These are phyloP conservation scores for Puntigrus tetrazona DNA, from an alignment of 2,113 vertebrate genomes.

Conservation along the genomic window DNA sequence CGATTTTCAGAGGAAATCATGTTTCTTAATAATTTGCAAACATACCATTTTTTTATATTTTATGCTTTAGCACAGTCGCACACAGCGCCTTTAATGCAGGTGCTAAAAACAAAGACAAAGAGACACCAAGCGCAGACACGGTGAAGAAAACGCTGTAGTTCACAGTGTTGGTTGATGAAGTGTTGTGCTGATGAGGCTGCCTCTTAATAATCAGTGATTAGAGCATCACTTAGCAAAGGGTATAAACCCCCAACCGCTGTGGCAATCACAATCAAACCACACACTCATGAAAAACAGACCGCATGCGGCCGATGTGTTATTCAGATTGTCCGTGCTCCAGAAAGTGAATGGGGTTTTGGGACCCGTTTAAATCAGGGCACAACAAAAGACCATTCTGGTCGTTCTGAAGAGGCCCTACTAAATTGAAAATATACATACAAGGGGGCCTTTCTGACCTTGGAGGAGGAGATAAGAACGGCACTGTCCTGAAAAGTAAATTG, in stretches of 20 bases:
- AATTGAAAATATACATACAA: slow-evolving; percentile 48
- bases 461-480: slow-evolving; percentile 31
- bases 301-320: background rate
- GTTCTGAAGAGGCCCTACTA: slow-evolving; percentile 2
- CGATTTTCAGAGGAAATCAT: background rate
- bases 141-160: slow-evolving; percentile 26
- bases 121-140: background rate
- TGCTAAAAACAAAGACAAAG: slow-evolving; percentile 8
- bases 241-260: slow-evolving; percentile 13
- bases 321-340: background rate
- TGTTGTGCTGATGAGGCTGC: slow-evolving; percentile 40
- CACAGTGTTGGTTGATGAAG: slow-evolving; percentile 32
- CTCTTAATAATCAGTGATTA: slow-evolving; percentile 36
- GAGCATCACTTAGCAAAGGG: slow-evolving; percentile 23
- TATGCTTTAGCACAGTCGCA: background rate
- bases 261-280: slow-evolving; percentile 18
- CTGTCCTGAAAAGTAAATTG: slow-evolving; percentile 57
- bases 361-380: background rate
- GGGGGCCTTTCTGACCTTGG: background rate
- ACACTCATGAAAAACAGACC: background rate
- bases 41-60: too few relatives aligned
- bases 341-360: background rate
- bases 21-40: background rate
- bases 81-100: background rate
- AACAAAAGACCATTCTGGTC: slow-evolving; percentile 20